phyloP scores from a whole-genome alignment of 2,888 invertebrate species.

The Cosmopolites sordidus region DNA sequence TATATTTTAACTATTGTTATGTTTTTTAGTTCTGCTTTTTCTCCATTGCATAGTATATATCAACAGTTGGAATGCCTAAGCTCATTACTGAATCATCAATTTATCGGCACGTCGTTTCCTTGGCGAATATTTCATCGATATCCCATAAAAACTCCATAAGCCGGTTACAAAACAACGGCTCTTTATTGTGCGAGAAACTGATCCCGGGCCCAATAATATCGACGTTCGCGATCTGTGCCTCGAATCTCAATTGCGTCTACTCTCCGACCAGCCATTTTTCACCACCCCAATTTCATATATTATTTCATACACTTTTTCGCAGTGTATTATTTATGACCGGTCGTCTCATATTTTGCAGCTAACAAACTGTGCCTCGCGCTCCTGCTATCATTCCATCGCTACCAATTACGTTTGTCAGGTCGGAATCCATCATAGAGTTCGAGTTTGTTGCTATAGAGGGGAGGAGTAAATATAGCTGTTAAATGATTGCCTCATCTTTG shows the following conservation, averaged over 20 bases:
- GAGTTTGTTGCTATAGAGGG: no score
- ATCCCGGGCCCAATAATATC: background rate
- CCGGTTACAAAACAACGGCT: background rate
- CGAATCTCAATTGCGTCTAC: background rate
- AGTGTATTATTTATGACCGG: slow-evolving; percentile 22
- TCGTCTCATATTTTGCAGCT: slow-evolving; percentile 23
- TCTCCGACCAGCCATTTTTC: background rate
- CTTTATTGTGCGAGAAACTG: background rate
- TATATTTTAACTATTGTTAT: no score
- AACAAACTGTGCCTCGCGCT: slow-evolving; percentile 22
- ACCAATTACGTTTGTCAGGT: slow-evolving; percentile 23
- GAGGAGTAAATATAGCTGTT: no score
- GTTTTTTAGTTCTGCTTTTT: no score
- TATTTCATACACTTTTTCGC: slow-evolving; percentile 13
- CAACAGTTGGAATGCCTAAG: no score
- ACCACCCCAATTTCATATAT: slow-evolving; percentile 3
- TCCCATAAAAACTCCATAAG: background rate
- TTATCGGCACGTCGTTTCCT: no score
- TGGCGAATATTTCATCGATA: background rate
- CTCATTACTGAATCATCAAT: no score
- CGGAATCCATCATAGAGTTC: slow-evolving; percentile 21
- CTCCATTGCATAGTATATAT: no score
- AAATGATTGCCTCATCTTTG: no score
- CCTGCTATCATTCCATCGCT: slow-evolving; percentile 18
- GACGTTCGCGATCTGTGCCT: background rate